Conservation (phyloP, 2,888 invertebrate genomes). For the Galerucella calmariensis region DNA sequence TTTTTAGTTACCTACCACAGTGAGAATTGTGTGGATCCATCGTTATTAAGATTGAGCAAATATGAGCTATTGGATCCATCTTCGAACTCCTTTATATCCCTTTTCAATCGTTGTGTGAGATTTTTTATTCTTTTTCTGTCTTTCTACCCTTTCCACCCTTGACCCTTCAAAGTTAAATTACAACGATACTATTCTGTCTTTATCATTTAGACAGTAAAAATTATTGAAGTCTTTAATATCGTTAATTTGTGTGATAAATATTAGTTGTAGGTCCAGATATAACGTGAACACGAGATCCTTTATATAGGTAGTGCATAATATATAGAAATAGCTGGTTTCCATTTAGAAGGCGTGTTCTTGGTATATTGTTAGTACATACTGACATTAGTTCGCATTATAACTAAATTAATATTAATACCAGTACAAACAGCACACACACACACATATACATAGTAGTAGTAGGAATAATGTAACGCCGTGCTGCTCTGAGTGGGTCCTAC, state of each 20-base stretch:
- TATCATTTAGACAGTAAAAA: no score
- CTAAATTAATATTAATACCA: conserved; percentile 54
- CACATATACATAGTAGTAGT: conserved; percentile 13
- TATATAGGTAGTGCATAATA: conserved; percentile 43
- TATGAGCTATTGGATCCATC: no score
- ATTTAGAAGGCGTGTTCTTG: conserved; percentile 48
- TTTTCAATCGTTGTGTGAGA: no score
- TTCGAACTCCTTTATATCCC: no score
- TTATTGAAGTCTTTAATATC: no score
- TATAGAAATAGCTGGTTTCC: conserved; percentile 46
- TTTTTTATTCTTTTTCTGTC: no score
- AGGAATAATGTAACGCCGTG: conserved; percentile 27
- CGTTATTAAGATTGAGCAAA: no score
- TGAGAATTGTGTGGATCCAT: no score
- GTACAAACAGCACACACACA: conserved; percentile 43
- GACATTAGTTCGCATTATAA: conserved; percentile 49
- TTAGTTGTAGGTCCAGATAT: conserved; percentile 22
- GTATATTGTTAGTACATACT: conserved; percentile 30
- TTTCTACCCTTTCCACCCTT: no score
- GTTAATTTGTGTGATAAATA: background rate
- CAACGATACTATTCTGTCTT: no score
- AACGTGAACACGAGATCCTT: conserved; percentile 39
- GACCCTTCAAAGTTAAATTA: no score
- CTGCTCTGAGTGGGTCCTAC: conserved; percentile 36
- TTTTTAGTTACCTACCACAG: no score